Base-by-base conservation (phyloP, 2,888 invertebrate species). In the Eutolmus rufibarbis region DNA sequence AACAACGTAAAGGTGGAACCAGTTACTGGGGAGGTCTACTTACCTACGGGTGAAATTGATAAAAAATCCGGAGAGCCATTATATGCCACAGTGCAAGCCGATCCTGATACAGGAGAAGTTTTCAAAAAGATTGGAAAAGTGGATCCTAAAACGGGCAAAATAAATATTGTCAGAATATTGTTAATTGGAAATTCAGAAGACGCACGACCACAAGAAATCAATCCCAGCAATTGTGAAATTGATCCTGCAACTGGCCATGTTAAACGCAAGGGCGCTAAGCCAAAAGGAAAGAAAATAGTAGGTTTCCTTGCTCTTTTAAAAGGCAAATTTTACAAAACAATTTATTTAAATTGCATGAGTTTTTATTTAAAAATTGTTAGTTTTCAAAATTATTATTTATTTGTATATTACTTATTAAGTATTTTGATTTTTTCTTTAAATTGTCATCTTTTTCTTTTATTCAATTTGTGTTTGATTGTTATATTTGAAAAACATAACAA, bases 21-120 rank as follows among this genome's bases (percentile, higher is more conserved):
- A 66, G 66, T 66, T 28, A 66, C 66, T 23, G 66, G 66, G 9
- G 66, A 66, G 31, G 51, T 79, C 16, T 96, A 96, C 96, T 94
- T 95, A 89, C 95, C 95, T 76, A 92, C 92, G 2, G 95, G 95
- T 86, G 94, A 95, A 34, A 94, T 94, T 90, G 95, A 96, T 91
- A 95, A 95, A 0, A 92, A 93, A 85, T 94, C 95, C 16, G 95
- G 95, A 76, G 95, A 95, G 89, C 93, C 94, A 14, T 92, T 96
- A 79, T 96, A 95, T 91, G 94, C 95, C 14, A 95, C 95, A 74
- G 95, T 95, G 84, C 95, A 95, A 90, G 94, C 96, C 9, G 96
- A 96, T 90, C 95, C 96, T 1, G 93, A 94, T 87, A 96, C 96
- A 12, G 96, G 96, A 46, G 96, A 96, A 89, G 95, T 96, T 76